phyloP scores from a whole-genome alignment of 2,113 vertebrate species.

The Pseudopodoces humilis region DNA sequence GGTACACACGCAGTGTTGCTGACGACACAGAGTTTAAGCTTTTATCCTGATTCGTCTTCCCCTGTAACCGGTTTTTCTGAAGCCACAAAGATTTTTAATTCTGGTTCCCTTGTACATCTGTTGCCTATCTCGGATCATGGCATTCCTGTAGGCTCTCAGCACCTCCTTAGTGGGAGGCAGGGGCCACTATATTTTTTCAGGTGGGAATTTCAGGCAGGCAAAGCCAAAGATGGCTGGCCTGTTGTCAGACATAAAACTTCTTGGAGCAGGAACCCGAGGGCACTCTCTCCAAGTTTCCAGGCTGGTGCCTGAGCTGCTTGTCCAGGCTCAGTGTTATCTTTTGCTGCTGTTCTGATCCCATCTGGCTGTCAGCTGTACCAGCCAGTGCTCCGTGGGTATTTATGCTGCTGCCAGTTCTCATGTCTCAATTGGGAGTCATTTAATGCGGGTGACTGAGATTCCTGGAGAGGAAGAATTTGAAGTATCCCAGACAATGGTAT shows the following conservation, averaged over 20 bases:
- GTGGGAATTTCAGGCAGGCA: not conserved
- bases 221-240: not conserved
- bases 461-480: constrained; percentile 31
- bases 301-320: not conserved
- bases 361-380: constrained; percentile 53
- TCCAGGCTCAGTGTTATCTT: not conserved
- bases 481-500: constrained; percentile 47
- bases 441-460: constrained; percentile 27
- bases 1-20: not conserved
- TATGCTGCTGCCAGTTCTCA: constrained; percentile 36
- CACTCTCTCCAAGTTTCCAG: not conserved
- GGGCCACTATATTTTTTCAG: not conserved
- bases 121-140: not conserved
- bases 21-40: not conserved
- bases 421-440: constrained; percentile 44
- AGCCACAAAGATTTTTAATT: not conserved
- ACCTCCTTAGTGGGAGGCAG: not conserved
- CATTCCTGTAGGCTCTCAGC: not conserved
- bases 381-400: constrained; percentile 32
- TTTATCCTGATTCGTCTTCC: not conserved
- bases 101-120: not conserved
- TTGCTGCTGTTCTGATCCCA: constrained; percentile 10
- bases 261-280: not conserved
- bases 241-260: not conserved
- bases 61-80: not conserved